A percentile compares a stretch with the other conserved stretches of the same genome.
phyloP scores from a whole-genome alignment of 2,888 invertebrate species.

The Aricia artaxerxes region DNA sequence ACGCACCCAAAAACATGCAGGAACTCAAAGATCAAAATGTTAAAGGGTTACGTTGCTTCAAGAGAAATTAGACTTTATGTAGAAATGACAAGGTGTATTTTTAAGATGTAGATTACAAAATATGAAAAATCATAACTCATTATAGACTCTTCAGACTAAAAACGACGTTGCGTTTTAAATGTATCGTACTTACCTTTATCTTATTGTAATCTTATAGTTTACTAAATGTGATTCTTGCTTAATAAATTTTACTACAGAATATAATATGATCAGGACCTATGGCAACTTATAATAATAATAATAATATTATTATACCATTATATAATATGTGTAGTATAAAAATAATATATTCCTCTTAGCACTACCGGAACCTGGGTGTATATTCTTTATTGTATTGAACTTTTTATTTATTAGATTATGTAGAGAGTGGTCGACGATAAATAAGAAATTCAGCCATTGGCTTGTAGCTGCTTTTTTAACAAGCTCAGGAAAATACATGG shows the following conservation, averaged over 20 bases:
- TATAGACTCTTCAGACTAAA: constrained; percentile 18
- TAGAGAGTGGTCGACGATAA: too few species aligned
- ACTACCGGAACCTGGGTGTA: too few species aligned
- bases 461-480: too few species aligned
- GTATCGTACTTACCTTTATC: not conserved
- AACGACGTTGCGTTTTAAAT: not conserved
- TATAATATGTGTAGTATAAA: too few species aligned
- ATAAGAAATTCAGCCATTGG: too few species aligned
- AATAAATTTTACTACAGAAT: not conserved
- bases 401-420: too few species aligned
- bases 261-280: not conserved
- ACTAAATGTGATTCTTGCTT: too few species aligned
- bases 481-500: too few species aligned
- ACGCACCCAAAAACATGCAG: constrained; percentile 45
- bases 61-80: not conserved
- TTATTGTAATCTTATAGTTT: not conserved
- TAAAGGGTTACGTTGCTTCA: constrained; percentile 27
- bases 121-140: constrained; percentile 28
- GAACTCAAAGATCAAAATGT: constrained; percentile 37
- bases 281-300: too few species aligned
- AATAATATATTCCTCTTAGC: too few species aligned
- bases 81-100: constrained; percentile 2
- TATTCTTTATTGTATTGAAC: too few species aligned
- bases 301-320: too few species aligned
- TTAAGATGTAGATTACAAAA: not conserved